These are phyloP conservation scores for Pachyramphus minor DNA, from an alignment of 2,113 vertebrate genomes.

Conservation along the genomic window DNA sequence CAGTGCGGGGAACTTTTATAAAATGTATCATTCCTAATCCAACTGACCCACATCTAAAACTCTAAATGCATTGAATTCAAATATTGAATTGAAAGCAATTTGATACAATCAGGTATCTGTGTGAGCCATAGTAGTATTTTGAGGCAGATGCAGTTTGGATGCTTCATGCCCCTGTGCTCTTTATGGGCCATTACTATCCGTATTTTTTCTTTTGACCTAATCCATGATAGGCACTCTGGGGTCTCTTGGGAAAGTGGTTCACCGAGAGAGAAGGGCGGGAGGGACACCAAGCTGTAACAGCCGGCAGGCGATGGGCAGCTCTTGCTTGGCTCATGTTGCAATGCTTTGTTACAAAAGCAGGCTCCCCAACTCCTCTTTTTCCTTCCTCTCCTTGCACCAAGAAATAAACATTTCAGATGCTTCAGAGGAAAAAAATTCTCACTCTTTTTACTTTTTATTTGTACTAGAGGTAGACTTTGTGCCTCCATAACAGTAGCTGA, in stretches of 20 bases:
- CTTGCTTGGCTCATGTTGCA: neutral
- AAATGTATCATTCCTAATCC: neutral
- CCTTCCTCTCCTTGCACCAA: neutral
- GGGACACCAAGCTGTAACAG: neutral
- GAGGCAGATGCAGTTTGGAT: slow-evolving; percentile 30
- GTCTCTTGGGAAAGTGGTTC: neutral
- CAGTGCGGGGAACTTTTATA: neutral
- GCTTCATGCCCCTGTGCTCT: slow-evolving; percentile 10
- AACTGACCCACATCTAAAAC: neutral
- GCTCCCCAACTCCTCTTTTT: neutral
- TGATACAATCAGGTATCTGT: neutral
- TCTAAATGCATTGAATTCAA: neutral
- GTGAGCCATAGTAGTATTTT: neutral
- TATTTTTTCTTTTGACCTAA: neutral
- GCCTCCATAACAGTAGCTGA: neutral
- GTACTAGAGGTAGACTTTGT: neutral
- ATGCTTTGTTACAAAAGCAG: neutral
- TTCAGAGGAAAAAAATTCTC: neutral
- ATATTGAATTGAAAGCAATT: neutral
- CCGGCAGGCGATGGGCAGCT: neutral
- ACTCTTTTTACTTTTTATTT: neutral
- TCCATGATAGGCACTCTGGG: neutral
- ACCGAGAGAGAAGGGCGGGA: neutral
- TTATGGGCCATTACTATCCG: slow-evolving; percentile 14
- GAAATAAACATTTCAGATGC: neutral